Conservation (phyloP, 2,113 vertebrate genomes). For the Poicephalus gulielmi region DNA sequence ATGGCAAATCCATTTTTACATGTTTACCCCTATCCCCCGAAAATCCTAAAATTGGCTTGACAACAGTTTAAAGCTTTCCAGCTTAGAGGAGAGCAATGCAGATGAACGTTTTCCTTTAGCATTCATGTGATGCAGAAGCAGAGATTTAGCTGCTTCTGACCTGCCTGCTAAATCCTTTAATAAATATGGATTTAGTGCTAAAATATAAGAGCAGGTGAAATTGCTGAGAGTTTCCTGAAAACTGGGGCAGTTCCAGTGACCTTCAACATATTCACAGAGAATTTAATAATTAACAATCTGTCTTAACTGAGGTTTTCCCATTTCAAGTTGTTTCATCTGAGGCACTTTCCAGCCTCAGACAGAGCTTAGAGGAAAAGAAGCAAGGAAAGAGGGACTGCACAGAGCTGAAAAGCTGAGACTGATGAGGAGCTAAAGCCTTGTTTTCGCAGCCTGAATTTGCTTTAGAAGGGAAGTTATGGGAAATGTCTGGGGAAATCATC, state of each 20-base stretch:
- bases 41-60: conserved; percentile 33
- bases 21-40: neutral
- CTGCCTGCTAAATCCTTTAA: conserved; percentile 49
- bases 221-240: conserved; percentile 42
- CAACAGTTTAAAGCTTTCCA: neutral
- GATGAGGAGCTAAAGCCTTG: neutral
- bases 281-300: conserved; percentile 57
- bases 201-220: conserved; percentile 51
- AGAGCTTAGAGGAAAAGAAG: neutral
- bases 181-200: conserved; percentile 59
- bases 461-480: neutral
- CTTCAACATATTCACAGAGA: conserved; percentile 38
- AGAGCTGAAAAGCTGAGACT: neutral
- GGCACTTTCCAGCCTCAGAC: neutral
- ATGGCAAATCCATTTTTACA: conserved; percentile 23
- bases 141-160: conserved; percentile 28
- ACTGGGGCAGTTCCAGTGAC: conserved; percentile 27
- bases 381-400: neutral
- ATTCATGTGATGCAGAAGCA: conserved; percentile 37
- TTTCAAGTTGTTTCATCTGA: neutral
- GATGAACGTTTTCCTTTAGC: conserved; percentile 13
- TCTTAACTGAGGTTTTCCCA: conserved; percentile 17
- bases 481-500: neutral
- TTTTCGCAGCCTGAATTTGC: neutral
- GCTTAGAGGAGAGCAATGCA: neutral